Evolutionary conservation across 2,113 vertebrate genomes (phyloP), one percentile per base, ranked within the genome.

Genomic region (Cynocephalus volans): DNA sequence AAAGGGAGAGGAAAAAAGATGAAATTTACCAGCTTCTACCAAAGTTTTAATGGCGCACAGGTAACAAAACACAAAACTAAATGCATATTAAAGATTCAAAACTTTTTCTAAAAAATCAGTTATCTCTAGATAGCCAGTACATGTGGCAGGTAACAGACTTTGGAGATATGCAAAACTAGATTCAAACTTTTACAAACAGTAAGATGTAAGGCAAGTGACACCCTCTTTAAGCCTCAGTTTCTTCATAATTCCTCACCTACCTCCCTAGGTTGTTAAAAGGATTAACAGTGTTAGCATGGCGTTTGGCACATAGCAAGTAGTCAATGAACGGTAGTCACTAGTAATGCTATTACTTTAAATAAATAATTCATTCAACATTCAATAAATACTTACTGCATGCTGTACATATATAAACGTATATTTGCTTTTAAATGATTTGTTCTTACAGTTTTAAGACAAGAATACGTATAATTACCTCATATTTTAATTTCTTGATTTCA

Each of bases 401-500:
- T 67, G 3, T 23, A 92, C 11, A 94, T n/a, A 89, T 33, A 15
- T 26, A 95, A 64, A 15, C 41, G 82, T 14, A 31, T n/a, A 86
- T 56, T 52, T 94, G 56, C 75, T 56, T 97, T 88, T 86, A 93
- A 91, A 26, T 82, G 28, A 95, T 26, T 50, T 85, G 41, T 73
- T 70, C 91, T 90, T 97, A 95, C 94, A 75, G 50, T 94, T 36
- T 87, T 94, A 82, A 69, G 52, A 41, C n/a, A 58, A 97, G 18
- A 88, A 14, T 93, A 58, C 0, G 88, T 87, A 92, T 60, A 97
- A 97, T 99, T 99, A 99, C 99, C 99, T 99, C 99, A 98, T 99
- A 99, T 97, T 99, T 99, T 95, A 99, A 98, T 90, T 99, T 99
- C 98, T 99, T 99, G 96, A 99, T 99, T 98, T 99, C 99, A 99